Percentiles rank a stretch among this genome's conserved stretches.
These are phyloP conservation scores for Itoplectis maculator DNA, from an alignment of 2,888 invertebrate genomes.

Conservation along the genomic window DNA sequence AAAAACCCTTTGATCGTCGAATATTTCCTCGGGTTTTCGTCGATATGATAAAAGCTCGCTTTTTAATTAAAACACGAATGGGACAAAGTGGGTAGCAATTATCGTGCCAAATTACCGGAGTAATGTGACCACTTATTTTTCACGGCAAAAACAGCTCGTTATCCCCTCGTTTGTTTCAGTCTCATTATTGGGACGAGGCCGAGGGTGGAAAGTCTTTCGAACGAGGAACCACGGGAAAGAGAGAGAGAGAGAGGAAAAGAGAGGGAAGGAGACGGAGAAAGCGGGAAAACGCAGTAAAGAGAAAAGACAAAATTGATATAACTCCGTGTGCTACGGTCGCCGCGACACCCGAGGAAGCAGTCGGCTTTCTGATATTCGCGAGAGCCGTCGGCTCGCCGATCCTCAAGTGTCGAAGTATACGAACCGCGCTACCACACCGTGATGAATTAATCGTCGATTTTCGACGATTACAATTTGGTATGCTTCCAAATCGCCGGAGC, in stretches of 20 bases:
- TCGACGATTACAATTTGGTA: slow-evolving; percentile 84
- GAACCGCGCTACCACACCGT: slow-evolving; percentile 66
- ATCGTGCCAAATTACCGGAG: slow-evolving; percentile 54
- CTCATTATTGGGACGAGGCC: slow-evolving; percentile 11
- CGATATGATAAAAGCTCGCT: slow-evolving; percentile 24
- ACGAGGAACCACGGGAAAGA: neutral
- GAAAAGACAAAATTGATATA: slow-evolving; percentile 33
- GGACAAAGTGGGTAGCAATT: slow-evolving; percentile 37
- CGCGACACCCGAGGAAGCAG: slow-evolving; percentile 7
- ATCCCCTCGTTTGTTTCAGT: slow-evolving; percentile 51
- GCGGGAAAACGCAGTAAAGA: neutral
- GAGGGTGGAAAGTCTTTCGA: neutral
- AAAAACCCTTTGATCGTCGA: slow-evolving; percentile 3
- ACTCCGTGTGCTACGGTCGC: neutral
- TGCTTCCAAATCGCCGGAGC: slow-evolving; percentile 82
- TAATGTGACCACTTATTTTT: slow-evolving; percentile 53
- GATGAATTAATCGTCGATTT: slow-evolving; percentile 84
- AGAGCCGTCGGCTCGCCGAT: slow-evolving; percentile 58
- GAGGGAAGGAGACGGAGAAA: neutral
- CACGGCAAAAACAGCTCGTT: slow-evolving; percentile 51
- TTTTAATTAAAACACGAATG: slow-evolving; percentile 29
- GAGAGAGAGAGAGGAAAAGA: slow-evolving; percentile 11
- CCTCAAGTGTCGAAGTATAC: slow-evolving; percentile 32
- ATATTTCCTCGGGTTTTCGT: slow-evolving; percentile 2
- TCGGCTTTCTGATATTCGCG: slow-evolving; percentile 66